Percentiles rank a stretch among this genome's conserved stretches.
These are phyloP conservation scores for Pollimyrus isidori DNA, from an alignment of 2,113 vertebrate species.

Conservation along the genomic window DNA sequence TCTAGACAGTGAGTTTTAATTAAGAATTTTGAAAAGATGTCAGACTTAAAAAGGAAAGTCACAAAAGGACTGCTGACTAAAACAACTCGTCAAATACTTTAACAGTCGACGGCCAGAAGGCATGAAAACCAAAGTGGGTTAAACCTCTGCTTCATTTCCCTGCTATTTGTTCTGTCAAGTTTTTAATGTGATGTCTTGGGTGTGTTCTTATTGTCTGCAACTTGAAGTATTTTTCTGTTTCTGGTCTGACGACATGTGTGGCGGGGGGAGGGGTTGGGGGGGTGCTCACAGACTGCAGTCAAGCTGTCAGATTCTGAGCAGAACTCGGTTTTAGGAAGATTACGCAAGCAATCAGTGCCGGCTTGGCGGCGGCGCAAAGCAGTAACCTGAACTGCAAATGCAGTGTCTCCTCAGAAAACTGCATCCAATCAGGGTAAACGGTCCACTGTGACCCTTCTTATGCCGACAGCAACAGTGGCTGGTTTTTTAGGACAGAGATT, in stretches of 20 bases:
- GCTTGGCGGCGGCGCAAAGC: neutral
- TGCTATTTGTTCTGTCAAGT: neutral
- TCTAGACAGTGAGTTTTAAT: slow-evolving; percentile 7
- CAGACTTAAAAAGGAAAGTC: neutral
- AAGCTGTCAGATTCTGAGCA: neutral
- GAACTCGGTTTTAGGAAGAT: neutral
- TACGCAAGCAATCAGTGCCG: neutral
- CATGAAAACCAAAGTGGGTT: neutral
- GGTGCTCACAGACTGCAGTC: neutral
- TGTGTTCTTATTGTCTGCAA: neutral
- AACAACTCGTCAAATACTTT: neutral
- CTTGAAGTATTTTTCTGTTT: neutral
- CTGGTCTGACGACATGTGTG: neutral
- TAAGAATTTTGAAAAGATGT: neutral
- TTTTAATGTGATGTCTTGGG: neutral
- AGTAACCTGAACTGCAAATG: neutral
- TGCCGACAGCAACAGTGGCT: neutral
- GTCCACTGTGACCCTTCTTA: neutral
- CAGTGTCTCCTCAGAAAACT: neutral
- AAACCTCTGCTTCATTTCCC: neutral
- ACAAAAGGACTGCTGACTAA: neutral
- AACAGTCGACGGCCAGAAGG: neutral
- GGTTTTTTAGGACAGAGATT: neutral
- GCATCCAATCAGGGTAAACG: neutral
- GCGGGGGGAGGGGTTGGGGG: neutral